These are phyloP conservation scores for Poecilia gillii DNA, from an alignment of 2,797 vertebrate genomes.

Conservation along the genomic window DNA sequence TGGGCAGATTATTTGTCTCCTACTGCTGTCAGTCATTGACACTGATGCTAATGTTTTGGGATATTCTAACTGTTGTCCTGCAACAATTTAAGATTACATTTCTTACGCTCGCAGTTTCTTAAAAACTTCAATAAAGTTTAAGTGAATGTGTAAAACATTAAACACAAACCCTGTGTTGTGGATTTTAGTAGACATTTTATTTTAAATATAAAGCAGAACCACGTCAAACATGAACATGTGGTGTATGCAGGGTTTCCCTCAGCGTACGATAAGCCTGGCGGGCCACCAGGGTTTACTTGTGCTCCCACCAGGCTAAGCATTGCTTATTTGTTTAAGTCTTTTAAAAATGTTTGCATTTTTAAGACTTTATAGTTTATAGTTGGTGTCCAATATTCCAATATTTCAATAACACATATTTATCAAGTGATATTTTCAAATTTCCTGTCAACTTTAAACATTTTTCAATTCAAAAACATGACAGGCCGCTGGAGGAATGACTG, in stretches of 20 bases:
- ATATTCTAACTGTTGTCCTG: not conserved
- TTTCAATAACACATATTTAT: too few relatives aligned
- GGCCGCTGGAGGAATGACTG: too few relatives aligned
- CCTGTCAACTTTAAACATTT: too few relatives aligned
- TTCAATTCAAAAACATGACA: too few relatives aligned
- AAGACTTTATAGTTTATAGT: too few relatives aligned
- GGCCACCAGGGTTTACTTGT: too few relatives aligned
- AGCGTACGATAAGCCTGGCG: too few relatives aligned
- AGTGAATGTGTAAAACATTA: not conserved
- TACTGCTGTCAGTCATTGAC: conserved; percentile 4
- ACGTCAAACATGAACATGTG: not conserved
- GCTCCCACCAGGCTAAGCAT: too few relatives aligned
- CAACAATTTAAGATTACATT: not conserved
- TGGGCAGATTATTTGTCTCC: not conserved
- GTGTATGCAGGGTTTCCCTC: not conserved
- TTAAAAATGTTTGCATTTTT: too few relatives aligned
- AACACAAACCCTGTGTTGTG: not conserved
- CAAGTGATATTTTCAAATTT: too few relatives aligned
- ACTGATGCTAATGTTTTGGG: not conserved
- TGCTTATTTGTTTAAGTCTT: too few relatives aligned
- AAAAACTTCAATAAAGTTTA: not conserved
- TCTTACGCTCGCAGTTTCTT: not conserved
- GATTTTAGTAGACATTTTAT: not conserved
- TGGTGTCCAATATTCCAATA: too few relatives aligned
- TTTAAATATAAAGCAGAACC: not conserved